Conservation (phyloP, 2,113 vertebrate species). For the Plotosus lineatus region DNA sequence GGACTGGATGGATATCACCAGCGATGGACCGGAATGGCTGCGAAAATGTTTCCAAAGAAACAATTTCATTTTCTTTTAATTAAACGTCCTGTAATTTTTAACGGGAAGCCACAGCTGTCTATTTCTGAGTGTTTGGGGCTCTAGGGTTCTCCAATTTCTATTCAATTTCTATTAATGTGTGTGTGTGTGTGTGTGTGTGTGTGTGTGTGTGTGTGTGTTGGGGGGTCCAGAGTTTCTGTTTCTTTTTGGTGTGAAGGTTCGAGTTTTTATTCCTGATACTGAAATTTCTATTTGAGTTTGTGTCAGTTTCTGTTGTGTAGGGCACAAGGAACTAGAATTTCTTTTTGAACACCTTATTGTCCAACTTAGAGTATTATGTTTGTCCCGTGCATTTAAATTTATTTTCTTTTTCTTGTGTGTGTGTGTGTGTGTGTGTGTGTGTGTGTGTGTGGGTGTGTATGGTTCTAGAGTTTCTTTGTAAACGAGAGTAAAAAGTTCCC, state of each 20-base stretch:
- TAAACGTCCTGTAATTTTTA: not conserved
- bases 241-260: too few relatives aligned
- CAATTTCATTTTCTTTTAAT: not conserved
- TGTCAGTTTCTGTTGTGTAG: not conserved
- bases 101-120: not conserved
- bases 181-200: not conserved
- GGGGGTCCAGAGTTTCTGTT: not conserved
- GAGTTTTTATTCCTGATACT: too few relatives aligned
- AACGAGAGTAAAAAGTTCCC: too few relatives aligned
- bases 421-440: not conserved
- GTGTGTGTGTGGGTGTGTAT: not conserved
- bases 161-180: not conserved
- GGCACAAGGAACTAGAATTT: not conserved
- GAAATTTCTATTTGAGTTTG: too few relatives aligned
- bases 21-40: not conserved
- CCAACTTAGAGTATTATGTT: too few relatives aligned
- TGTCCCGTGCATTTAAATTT: not conserved
- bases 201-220: not conserved
- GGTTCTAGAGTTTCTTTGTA: not conserved
- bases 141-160: not conserved
- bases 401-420: not conserved
- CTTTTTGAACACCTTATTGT: not conserved
- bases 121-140: not conserved
- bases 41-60: not conserved
- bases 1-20: not conserved